Base-by-base conservation (phyloP, 2,888 invertebrate species). In the Megaustenia siamemsis region DNA sequence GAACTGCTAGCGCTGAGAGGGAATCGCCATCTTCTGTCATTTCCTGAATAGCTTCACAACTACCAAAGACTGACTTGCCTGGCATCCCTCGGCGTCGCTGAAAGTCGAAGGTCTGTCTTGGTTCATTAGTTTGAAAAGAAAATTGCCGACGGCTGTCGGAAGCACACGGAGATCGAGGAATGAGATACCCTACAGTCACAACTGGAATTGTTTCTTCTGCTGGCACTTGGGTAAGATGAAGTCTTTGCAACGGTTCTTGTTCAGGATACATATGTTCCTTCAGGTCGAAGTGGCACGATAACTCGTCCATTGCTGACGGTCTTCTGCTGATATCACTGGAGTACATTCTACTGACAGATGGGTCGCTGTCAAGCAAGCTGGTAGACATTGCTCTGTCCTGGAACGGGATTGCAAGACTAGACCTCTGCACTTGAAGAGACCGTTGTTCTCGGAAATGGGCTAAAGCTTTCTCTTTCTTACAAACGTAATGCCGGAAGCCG, bases 401-500 rank as follows among this genome's bases (percentile, higher is more conserved):
- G 0, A 75, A 63, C 0, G 88, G 87, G 18, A 88, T 85, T 18
- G 86, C 81, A 56, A 88, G 60, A 53, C 83, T 86, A 40, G 82
- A 73, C 15, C 83, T 43, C 69, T 75, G 84, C 10, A 84, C 80
- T 24, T 82, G 85, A 80, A 81, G 40, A 1, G 85, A 69, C n/a
- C 85, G 35, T 24, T 86, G 83, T 18, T 86, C 87, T 28, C 88
- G 78, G 77, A 88, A 84, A 32, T 86, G 86, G 15, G 88, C 88
- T n/a, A 88, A 75, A 1, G 86, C 88, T 49, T 87, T 85, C 66
- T 88, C 88, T 40, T 88, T 88, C 66, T 87, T 87, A 43, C 90
- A 91, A 32, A 92, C 91, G 86, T 91, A 91, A 80, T 91, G 91
- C 35, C 91, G 89, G 73, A 91, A 91, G 69, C 90, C 90, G 0